These are phyloP conservation scores for Drosophila trichaetosa DNA, from an alignment of 2,888 invertebrate genomes.

Conservation along the genomic window DNA sequence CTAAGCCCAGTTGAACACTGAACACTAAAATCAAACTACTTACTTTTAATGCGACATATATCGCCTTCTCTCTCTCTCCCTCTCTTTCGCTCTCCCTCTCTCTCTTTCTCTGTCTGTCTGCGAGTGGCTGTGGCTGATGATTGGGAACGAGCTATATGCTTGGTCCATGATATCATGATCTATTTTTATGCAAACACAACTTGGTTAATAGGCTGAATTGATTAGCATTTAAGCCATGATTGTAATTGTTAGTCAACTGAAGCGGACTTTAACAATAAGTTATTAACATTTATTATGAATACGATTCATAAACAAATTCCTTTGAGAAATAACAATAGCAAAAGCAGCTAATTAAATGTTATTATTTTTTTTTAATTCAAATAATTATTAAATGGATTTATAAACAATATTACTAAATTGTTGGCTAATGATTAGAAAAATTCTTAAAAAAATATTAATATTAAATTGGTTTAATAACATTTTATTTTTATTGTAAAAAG, in stretches of 20 bases:
- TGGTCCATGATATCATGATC: conserved; percentile 68
- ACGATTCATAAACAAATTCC: neutral
- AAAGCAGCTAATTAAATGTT: neutral
- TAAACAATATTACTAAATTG: neutral
- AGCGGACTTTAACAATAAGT: neutral
- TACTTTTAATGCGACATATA: conserved; percentile 46
- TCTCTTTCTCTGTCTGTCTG: neutral
- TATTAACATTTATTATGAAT: neutral
- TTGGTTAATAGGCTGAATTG: conserved; percentile 42
- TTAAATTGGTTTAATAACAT: neutral
- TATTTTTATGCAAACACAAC: conserved; percentile 54
- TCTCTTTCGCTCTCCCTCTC: too few relatives aligned
- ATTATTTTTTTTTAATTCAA: neutral
- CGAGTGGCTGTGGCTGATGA: conserved; percentile 7
- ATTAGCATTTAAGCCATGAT: conserved; percentile 49
- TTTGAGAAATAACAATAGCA: neutral
- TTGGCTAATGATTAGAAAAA: neutral
- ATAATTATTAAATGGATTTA: neutral
- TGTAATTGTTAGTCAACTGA: conserved; percentile 40
- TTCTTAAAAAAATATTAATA: neutral
- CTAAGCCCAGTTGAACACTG: conserved; percentile 56
- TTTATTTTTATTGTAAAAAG: neutral
- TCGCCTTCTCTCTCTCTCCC: conserved; percentile 14
- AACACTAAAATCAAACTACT: conserved; percentile 61
- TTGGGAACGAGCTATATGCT: conserved; percentile 64